Conservation (phyloP, 2,113 vertebrate species). For the Tursiops truncatus region DNA sequence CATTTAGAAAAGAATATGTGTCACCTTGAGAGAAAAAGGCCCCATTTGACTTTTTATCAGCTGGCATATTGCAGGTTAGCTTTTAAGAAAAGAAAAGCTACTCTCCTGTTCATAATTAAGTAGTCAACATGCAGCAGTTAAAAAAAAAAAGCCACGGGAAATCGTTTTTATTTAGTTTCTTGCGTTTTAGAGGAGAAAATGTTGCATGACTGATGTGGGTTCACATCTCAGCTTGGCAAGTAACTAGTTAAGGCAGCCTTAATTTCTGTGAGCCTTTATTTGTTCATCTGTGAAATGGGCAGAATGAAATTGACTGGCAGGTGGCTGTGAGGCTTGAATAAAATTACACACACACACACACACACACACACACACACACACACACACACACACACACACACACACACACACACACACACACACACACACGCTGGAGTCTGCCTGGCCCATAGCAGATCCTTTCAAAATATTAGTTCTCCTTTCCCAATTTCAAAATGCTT, state of each 20-base stretch:
- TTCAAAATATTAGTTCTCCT: background rate
- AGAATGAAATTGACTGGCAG: background rate
- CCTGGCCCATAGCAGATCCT: background rate
- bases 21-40: conserved; percentile 37
- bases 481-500: background rate
- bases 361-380: background rate
- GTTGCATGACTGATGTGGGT: background rate
- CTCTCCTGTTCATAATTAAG: conserved; percentile 40
- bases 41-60: conserved; percentile 64
- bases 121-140: background rate
- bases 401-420: background rate
- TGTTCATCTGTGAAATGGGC: background rate
- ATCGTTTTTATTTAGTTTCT: background rate
- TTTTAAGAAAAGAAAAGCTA: conserved; percentile 59
- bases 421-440: background rate
- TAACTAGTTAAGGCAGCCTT: background rate
- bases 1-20: conserved; percentile 69
- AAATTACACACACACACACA: background rate
- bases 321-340: background rate
- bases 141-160: background rate
- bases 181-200: background rate
- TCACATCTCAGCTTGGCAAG: background rate
- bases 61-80: conserved; percentile 19
- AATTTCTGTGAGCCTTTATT: background rate
- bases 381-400: background rate